These are phyloP conservation scores for Leptinotarsa lineolata DNA, from an alignment of 1,140 invertebrate species.

Conservation along the genomic window DNA sequence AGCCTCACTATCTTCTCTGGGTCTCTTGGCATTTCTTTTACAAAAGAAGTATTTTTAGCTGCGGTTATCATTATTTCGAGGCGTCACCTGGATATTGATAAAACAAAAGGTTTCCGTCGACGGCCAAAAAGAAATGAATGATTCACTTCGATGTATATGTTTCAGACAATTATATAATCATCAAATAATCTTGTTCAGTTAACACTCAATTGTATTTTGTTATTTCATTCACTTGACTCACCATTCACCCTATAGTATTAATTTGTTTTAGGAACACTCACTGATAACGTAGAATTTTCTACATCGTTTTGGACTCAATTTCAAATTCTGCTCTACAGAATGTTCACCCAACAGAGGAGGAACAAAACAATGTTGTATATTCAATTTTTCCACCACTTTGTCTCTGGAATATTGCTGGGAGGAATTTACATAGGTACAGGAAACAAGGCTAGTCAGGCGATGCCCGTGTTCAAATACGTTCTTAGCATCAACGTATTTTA, in stretches of 20 bases:
- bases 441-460: slow-evolving; percentile 59
- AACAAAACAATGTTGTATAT: slow-evolving; percentile 63
- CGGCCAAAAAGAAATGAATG: no score
- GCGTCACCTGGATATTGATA: no score
- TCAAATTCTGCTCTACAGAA: slow-evolving; percentile 58
- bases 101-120: no score
- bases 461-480: slow-evolving; percentile 65
- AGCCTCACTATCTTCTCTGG: no score
- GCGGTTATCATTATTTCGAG: no score
- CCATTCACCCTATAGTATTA: no score
- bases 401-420: slow-evolving; percentile 61
- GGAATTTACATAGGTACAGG: slow-evolving; percentile 63
- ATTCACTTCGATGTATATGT: no score
- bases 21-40: no score
- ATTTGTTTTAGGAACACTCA: slow-evolving; percentile 35
- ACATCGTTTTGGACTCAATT: slow-evolving; percentile 62
- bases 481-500: slow-evolving; percentile 64
- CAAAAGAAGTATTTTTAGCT: no score
- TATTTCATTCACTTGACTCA: no score
- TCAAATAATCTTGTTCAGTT: slow-evolving; percentile 16
- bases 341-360: slow-evolving; percentile 60
- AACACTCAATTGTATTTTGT: no score
- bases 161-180: not conserved
- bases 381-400: slow-evolving; percentile 61
- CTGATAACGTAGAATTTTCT: slow-evolving; percentile 57